These are phyloP conservation scores for Dendrocopos noguchii DNA, from an alignment of 2,113 vertebrate species.

Conservation along the genomic window DNA sequence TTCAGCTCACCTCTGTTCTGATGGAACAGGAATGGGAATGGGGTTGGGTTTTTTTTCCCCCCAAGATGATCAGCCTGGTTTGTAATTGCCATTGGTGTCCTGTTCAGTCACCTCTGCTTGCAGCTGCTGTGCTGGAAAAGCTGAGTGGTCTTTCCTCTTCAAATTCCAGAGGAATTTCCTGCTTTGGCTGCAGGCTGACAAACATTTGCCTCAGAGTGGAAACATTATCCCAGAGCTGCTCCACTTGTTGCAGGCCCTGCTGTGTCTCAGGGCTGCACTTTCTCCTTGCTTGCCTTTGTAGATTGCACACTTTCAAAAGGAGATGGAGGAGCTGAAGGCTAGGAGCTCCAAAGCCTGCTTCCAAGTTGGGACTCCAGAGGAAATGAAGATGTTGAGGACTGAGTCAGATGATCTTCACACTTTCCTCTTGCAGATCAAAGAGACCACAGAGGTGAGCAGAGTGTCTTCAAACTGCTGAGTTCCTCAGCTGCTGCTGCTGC, in stretches of 20 bases:
- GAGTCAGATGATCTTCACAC: constrained; percentile 85
- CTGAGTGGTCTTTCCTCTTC: background rate
- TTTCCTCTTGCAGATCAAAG: constrained; percentile 93
- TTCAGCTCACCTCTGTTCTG: background rate
- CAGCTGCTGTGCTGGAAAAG: background rate
- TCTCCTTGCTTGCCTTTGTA: constrained; percentile 27
- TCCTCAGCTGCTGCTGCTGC: background rate
- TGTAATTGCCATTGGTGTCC: background rate
- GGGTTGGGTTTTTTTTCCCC: background rate
- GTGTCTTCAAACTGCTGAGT: background rate
- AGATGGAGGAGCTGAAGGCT: constrained; percentile 90
- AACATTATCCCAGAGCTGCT: background rate
- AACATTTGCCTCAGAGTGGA: background rate
- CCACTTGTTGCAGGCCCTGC: background rate
- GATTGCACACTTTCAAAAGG: constrained; percentile 96
- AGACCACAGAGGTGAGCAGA: constrained; percentile 89
- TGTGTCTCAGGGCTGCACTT: background rate
- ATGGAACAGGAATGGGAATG: background rate
- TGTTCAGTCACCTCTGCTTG: background rate
- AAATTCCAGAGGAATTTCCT: background rate
- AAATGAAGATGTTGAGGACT: constrained; percentile 86
- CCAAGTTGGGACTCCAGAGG: constrained; percentile 84
- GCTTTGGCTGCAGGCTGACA: background rate
- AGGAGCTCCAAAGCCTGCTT: constrained; percentile 84
- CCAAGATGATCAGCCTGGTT: background rate